Evolutionary conservation across 2,113 vertebrate genomes (phyloP).

Genomic region (Neotoma lepida): DNA sequence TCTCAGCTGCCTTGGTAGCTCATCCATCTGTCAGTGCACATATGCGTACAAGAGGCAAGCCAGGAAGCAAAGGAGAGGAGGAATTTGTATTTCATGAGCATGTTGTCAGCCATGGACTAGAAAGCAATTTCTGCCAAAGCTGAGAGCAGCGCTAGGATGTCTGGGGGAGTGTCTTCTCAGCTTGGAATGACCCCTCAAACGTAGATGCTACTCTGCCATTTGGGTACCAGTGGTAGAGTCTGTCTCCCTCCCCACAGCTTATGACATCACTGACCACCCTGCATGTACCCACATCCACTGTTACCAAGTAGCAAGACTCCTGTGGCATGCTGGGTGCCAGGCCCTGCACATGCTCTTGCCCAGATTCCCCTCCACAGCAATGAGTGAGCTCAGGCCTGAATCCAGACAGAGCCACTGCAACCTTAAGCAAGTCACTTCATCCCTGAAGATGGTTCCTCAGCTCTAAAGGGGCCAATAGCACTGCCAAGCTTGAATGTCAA

Average conservation of each 20-base stretch:
- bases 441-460: neutral
- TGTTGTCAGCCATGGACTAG: constrained; percentile 53
- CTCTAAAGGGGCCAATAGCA: neutral
- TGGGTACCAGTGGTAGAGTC: neutral
- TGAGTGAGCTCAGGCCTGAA: neutral
- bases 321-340: neutral
- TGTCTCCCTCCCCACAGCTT: no score
- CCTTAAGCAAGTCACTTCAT: neutral
- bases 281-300: neutral
- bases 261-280: neutral
- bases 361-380: neutral
- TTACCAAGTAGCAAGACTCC: neutral
- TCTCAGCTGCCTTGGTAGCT: constrained; percentile 70
- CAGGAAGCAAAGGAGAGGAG: constrained; percentile 71
- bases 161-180: constrained; percentile 7
- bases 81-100: constrained; percentile 70
- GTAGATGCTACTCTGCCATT: constrained; percentile 6
- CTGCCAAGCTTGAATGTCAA: neutral
- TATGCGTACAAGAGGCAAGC: constrained; percentile 77
- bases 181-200: constrained; percentile 62
- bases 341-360: neutral
- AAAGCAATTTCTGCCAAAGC: constrained; percentile 62
- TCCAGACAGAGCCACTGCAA: neutral
- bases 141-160: neutral
- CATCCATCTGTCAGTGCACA: constrained; percentile 78